These are phyloP conservation scores for Pangasius mekongensis DNA, from an alignment of 2,797 vertebrate genomes.

Conservation along the genomic window DNA sequence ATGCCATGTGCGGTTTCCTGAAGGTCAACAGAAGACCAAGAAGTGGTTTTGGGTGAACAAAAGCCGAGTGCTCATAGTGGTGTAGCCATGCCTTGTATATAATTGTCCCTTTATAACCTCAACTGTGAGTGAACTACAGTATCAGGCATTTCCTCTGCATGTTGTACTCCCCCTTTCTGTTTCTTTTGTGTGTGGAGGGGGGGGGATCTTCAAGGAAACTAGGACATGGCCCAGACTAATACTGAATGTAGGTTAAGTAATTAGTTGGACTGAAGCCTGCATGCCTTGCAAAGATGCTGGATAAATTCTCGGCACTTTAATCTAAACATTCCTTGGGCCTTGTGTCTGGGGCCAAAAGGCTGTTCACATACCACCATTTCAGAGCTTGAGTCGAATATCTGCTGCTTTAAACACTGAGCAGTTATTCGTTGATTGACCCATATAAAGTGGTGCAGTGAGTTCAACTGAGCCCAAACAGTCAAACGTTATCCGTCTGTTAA, in stretches of 20 bases:
- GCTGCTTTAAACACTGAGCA: constrained; percentile 12
- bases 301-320: constrained; percentile 44
- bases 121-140: constrained; percentile 1
- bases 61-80: background rate
- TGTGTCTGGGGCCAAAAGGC: constrained; percentile 30
- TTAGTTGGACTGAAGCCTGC: constrained; percentile 55
- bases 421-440: constrained; percentile 16
- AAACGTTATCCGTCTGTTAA: constrained; percentile 39
- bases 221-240: constrained; percentile 44
- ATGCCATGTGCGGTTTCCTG: background rate
- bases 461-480: constrained; percentile 17
- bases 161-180: background rate
- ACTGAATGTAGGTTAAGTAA: constrained; percentile 58
- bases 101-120: constrained; percentile 18
- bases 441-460: background rate
- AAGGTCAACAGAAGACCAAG: constrained; percentile 2
- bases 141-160: constrained; percentile 26
- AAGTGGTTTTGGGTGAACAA: constrained; percentile 7
- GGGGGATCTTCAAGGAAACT: constrained; percentile 37
- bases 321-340: constrained; percentile 51
- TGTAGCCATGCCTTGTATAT: background rate
- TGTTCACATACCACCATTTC: constrained; percentile 34
- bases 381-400: background rate
- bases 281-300: constrained; percentile 34
- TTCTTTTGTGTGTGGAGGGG: background rate